Evolutionary conservation across 2,888 invertebrate species (phyloP).

Genomic region (Lasius platythorax): DNA sequence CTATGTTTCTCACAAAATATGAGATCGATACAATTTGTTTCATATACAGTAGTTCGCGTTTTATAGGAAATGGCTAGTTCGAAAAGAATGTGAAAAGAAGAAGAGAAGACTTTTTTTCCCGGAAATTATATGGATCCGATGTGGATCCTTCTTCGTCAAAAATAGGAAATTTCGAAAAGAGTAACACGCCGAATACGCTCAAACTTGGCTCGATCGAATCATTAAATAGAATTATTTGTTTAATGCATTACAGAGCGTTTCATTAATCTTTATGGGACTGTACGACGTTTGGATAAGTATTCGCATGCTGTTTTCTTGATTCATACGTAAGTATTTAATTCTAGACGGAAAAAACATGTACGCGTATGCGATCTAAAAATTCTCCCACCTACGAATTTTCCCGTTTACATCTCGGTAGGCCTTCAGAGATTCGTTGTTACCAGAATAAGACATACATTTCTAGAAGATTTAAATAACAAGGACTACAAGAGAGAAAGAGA

Average conservation of each 20-base stretch:
- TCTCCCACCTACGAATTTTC: constrained; percentile 9
- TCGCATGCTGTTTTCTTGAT: background rate
- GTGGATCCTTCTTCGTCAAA: background rate
- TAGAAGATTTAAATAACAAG: constrained; percentile 51
- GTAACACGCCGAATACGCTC: background rate
- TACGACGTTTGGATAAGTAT: constrained; percentile 24
- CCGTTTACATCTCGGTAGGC: constrained; percentile 61
- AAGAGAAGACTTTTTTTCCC: background rate
- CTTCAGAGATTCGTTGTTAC: constrained; percentile 71
- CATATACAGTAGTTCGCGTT: background rate
- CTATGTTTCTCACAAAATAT: background rate
- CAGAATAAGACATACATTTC: constrained; percentile 60
- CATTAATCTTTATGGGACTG: constrained; percentile 16
- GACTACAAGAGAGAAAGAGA: constrained; percentile 49
- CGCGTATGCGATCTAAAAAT: background rate
- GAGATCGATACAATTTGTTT: constrained; percentile 6
- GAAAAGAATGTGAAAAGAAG: background rate
- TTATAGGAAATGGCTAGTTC: background rate
- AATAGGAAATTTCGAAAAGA: constrained; percentile 8
- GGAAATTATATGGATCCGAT: background rate
- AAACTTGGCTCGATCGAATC: background rate
- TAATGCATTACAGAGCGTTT: background rate
- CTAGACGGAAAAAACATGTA: constrained; percentile 31
- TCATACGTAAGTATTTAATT: constrained; percentile 37
- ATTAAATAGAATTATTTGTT: constrained; percentile 3